phyloP scores from a whole-genome alignment of 2,113 vertebrate genomes.

The Glaucidium brasilianum region DNA sequence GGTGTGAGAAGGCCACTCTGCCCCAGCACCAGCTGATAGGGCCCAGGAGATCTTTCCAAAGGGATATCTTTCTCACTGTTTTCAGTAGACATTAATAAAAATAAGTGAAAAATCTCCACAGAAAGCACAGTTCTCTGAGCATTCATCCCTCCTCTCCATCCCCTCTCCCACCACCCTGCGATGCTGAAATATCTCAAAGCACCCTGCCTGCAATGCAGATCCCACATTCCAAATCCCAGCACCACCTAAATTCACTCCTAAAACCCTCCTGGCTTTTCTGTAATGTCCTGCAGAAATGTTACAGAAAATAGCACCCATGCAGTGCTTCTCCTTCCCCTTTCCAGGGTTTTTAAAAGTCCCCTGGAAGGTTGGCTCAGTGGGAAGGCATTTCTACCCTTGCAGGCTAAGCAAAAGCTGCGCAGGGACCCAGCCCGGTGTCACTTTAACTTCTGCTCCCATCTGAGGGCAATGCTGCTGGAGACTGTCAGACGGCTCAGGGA shows the following conservation, averaged over 20 bases:
- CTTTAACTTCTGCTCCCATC: constrained; percentile 39
- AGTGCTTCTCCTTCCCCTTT: background rate
- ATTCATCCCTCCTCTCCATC: background rate
- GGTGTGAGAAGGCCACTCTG: background rate
- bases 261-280: background rate
- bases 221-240: background rate
- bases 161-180: accelerated
- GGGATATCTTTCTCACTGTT: background rate
- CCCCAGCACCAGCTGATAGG: background rate
- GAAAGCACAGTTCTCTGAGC: background rate
- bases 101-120: background rate
- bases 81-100: background rate
- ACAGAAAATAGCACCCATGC: background rate
- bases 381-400: background rate
- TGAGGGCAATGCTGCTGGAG: constrained; percentile 54
- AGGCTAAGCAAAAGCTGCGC: background rate
- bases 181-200: background rate
- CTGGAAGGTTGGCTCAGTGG: background rate
- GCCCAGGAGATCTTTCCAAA: background rate
- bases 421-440: background rate
- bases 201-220: background rate
- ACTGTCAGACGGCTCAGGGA: constrained; percentile 62
- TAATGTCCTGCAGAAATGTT: background rate
- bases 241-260: background rate
- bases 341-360: background rate